Percentiles rank a stretch among this genome's conserved stretches.
Conservation (phyloP, 2,113 vertebrate genomes). For the Zosterops japonicus region DNA sequence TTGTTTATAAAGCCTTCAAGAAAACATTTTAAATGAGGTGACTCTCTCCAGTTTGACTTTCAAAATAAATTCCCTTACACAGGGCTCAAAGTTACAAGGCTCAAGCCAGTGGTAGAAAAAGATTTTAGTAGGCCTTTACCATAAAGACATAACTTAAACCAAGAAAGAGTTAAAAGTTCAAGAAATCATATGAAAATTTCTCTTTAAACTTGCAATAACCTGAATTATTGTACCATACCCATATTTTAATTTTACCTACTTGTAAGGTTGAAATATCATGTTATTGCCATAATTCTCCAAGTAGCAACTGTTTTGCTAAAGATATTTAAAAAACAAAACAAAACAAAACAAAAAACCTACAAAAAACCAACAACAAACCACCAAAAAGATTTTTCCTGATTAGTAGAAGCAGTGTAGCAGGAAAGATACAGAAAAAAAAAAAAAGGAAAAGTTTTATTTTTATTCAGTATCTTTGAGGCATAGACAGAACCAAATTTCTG, state of each 20-base stretch:
- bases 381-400: background rate
- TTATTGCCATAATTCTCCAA: background rate
- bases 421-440: no score
- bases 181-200: background rate
- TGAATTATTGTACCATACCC: background rate
- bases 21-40: background rate
- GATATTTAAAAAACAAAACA: background rate
- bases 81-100: background rate
- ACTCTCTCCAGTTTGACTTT: background rate
- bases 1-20: background rate
- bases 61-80: background rate
- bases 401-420: background rate
- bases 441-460: background rate
- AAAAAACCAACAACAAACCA: background rate
- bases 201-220: background rate
- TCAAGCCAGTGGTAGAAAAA: background rate
- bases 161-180: background rate
- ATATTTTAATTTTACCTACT: background rate
- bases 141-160: background rate
- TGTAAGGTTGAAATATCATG: background rate
- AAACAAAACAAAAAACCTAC: background rate
- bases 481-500: constrained; percentile 4
- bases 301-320: background rate
- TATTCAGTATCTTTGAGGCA: background rate
- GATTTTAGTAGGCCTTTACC: background rate